Evolutionary conservation across 1,140 invertebrate genomes (phyloP).

Genomic region (Acromyrmex heyeri): DNA sequence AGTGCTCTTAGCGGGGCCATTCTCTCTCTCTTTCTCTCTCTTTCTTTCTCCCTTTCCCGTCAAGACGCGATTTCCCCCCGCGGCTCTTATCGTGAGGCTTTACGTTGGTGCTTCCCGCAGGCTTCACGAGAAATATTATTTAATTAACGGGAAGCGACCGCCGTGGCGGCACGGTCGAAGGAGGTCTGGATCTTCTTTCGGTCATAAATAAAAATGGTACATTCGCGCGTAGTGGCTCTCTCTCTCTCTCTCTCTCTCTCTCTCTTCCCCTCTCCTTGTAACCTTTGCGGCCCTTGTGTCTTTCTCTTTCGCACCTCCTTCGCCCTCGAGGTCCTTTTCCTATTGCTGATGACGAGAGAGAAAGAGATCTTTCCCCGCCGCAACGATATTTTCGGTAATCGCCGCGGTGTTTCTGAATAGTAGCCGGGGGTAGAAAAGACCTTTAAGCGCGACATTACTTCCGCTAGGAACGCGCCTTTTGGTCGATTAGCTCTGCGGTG

Average conservation of each 20-base stretch:
- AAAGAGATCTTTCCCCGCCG: slow-evolving; percentile 45
- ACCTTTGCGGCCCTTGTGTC: slow-evolving; percentile 49
- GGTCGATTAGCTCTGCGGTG: slow-evolving; percentile 83
- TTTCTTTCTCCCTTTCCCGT: slow-evolving; percentile 23
- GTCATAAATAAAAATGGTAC: slow-evolving; percentile 82
- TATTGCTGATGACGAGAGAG: slow-evolving; percentile 1
- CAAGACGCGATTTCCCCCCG: slow-evolving; percentile 62
- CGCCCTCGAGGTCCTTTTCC: slow-evolving; percentile 7
- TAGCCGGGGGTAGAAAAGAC: slow-evolving; percentile 25
- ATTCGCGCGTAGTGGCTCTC: slow-evolving; percentile 63
- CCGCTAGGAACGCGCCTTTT: slow-evolving; percentile 83
- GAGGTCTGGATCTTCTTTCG: slow-evolving; percentile 71
- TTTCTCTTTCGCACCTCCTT: slow-evolving; percentile 21
- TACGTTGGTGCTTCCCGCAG: slow-evolving; percentile 75
- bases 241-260: background rate
- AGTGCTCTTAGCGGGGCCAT: slow-evolving; percentile 81
- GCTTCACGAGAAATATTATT: slow-evolving; percentile 84
- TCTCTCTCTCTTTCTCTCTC: background rate
- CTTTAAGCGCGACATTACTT: slow-evolving; percentile 80
- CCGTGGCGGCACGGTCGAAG: slow-evolving; percentile 63
- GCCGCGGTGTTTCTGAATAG: slow-evolving; percentile 55
- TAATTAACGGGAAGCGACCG: slow-evolving; percentile 83
- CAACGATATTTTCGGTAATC: slow-evolving; percentile 75
- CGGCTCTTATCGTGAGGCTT: slow-evolving; percentile 76
- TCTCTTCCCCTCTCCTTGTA: slow-evolving; percentile 8